Conservation (phyloP, 2,113 vertebrate species). For the Pheucticus melanocephalus region DNA sequence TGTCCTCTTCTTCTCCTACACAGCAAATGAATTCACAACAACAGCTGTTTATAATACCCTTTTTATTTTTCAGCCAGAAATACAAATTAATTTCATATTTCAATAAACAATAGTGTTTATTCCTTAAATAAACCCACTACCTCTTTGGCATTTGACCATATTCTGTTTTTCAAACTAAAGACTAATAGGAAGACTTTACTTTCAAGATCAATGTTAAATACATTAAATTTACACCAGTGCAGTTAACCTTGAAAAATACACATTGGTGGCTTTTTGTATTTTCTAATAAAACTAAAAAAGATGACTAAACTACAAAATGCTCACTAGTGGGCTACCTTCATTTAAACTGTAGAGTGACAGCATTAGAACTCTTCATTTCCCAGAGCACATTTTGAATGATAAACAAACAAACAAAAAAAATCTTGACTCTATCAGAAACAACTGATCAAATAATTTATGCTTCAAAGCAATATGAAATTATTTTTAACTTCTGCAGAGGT, state of each 20-base stretch:
- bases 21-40: slow-evolving; percentile 57
- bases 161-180: slow-evolving; percentile 65
- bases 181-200: slow-evolving; percentile 65
- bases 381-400: background rate
- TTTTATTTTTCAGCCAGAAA: slow-evolving; percentile 79
- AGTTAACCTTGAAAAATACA: slow-evolving; percentile 61
- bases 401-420: background rate
- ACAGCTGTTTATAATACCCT: slow-evolving; percentile 36
- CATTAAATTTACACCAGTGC: slow-evolving; percentile 64
- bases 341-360: background rate
- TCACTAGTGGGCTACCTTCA: background rate
- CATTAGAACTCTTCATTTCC: slow-evolving; percentile 7
- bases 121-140: slow-evolving; percentile 64
- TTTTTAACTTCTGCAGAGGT: slow-evolving; percentile 42
- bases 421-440: slow-evolving; percentile 14
- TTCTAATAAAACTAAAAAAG: slow-evolving; percentile 34
- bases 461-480: slow-evolving; percentile 24
- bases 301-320: background rate
- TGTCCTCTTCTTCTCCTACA: background rate
- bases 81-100: slow-evolving; percentile 66
- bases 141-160: slow-evolving; percentile 76
- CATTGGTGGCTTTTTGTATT: background rate
- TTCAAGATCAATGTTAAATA: slow-evolving; percentile 57
- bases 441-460: slow-evolving; percentile 4
- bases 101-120: slow-evolving; percentile 68